Evolutionary conservation across 2,888 invertebrate genomes (phyloP), one percentile per base, ranked within the genome.

Genomic region (Phaedon cochleariae): DNA sequence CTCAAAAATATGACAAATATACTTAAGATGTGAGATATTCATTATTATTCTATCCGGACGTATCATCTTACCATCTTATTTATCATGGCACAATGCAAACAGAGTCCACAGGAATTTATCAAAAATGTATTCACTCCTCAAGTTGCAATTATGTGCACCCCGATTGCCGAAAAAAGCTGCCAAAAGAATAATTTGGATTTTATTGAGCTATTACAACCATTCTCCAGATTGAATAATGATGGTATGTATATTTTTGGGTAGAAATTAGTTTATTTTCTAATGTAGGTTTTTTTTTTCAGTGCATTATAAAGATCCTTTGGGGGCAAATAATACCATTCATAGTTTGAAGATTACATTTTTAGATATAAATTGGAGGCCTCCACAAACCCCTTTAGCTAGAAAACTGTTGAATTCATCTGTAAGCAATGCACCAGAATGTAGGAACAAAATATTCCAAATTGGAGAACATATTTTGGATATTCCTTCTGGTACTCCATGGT

Each of bases 101-200:
- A 87, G 77, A 90, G 90, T 76, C 88, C 93, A 2, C 90, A 93
- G 77, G 96, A 97, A 84, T 94, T 96, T 82, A 93, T 97, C 73
- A 92, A 93, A 84, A 92, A 91, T 83, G 91, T 94, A 46, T 97
- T 97, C 85, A 94, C 94, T 51, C 97, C 97, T 0, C 89, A 93
- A 82, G 88, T 97, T 71, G 96, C 95, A 54, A 92, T 95, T 21
- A 85, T 96, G 73, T 91, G 92, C 79, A 95, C 95, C 78, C 86
- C 90, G 46, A 88, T 90, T 81, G 97, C 95, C 10, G 95, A 96
- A 77, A 88, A 90, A 77, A 86, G 93, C 62, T 95, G 96, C 78
- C 90, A 91, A 74, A 96, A 95, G 81, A 97, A 97, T 84, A 95
- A 96, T 85, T 86, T 98, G 68, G 90, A 92, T 34, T 95, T 97